Evolutionary conservation across 2,888 invertebrate species (phyloP), one percentile per base, ranked within the genome.

Genomic region (Ormyrus nitidulus): DNA sequence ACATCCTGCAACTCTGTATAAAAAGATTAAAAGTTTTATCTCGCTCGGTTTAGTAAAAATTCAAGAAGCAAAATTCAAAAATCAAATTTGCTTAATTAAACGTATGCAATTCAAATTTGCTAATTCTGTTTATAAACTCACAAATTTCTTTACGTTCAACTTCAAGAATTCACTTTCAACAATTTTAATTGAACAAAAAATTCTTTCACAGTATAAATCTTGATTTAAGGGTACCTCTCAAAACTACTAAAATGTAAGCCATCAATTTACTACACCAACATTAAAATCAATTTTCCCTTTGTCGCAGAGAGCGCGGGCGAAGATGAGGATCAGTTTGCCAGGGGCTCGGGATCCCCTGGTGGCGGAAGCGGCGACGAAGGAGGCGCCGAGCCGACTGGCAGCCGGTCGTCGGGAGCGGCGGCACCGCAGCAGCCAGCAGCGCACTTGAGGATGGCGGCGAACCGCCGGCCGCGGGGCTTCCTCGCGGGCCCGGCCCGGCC

Each of bases 251-350:
- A 19, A 19, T 19, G 0, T 19, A 1, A 1, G 1, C 1, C 19
- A 19, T 19, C 19, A 19, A 19, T 19, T 19, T 19, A 19, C 19
- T 19, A 19, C 19, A 1, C 19, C 19, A 19, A 19, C 19, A 19
- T 19, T 19, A 19, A 19, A 1, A 19, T 19, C 19, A 1, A 19
- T 19, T 34, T 34, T 34, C 34, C 34, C 34, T 4, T 4, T 56
- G 6, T 61, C 34, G 44, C 70, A 93, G 93, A 93, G 87, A 93
- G 92, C 90, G 91, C 92, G 88, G 91, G 91, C 86, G 93, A 93
- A 90, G 92, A 93, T 92, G 93, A 93, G 89, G 92, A 92, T 77
- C 81, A 81, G 74, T 73, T 84, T 81, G 84, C 85, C 84, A 86
- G 85, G 85, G 87, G 87, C 83, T 82, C 82, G 78, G 89, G 89